phyloP scores from a whole-genome alignment of 2,888 invertebrate species.

The Agriopis aurantiaria region DNA sequence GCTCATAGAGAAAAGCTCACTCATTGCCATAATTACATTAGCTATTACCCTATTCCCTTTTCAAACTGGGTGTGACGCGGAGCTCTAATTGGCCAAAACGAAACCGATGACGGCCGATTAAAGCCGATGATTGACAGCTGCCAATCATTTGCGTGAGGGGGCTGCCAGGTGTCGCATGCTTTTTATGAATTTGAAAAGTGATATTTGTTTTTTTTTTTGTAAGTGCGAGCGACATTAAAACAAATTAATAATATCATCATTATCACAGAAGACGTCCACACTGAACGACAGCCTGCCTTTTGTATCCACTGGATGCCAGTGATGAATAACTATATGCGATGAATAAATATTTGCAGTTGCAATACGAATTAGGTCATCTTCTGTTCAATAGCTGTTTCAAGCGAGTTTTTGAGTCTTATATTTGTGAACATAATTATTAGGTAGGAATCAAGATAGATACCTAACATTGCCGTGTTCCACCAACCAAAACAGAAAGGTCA shows the following conservation, averaged over 20 bases:
- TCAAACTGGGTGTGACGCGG: conserved; percentile 67
- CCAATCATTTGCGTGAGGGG: conserved; percentile 75
- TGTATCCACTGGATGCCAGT: no score
- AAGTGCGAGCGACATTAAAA: no score
- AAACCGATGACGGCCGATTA: conserved; percentile 77
- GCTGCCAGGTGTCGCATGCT: conserved; percentile 63
- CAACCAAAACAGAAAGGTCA: conserved; percentile 18
- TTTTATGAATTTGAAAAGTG: conserved; percentile 31
- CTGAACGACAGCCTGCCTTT: no score
- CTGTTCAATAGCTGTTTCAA: no score
- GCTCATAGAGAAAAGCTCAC: conserved; percentile 5
- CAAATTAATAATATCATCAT: no score
- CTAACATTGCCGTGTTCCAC: not conserved
- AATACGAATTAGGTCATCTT: no score
- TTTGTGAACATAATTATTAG: no score
- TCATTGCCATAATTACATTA: conserved; percentile 49
- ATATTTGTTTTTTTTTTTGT: not conserved
- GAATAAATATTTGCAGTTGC: not conserved
- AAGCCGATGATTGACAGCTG: conserved; percentile 80
- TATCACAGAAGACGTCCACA: no score
- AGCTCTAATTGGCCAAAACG: conserved; percentile 73
- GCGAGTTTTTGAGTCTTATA: no score
- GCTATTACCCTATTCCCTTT: conserved; percentile 58
- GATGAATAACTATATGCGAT: no score
- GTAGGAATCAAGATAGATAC: no score